A percentile compares a stretch with the other conserved stretches of the same genome.
phyloP scores from a whole-genome alignment of 2,888 invertebrate species.

The Lasioglossum leucozonium region DNA sequence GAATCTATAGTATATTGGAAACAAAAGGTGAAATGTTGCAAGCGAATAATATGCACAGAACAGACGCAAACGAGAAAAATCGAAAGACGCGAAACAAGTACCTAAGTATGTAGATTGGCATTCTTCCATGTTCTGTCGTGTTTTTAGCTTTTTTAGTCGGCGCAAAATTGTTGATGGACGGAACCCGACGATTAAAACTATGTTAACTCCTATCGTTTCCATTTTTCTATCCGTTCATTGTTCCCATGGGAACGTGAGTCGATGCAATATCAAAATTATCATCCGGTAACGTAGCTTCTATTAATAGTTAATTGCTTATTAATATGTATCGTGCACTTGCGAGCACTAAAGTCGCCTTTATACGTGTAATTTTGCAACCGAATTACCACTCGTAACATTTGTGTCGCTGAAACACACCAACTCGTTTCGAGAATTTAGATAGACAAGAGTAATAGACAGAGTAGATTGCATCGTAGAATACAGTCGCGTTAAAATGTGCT shows the following conservation, averaged over 20 bases:
- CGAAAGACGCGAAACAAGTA: too few species aligned
- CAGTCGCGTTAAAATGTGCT: background rate
- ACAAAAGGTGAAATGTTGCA: too few species aligned
- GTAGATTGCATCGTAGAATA: background rate
- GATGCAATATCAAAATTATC: background rate
- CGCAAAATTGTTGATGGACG: background rate
- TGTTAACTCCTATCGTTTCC: too few species aligned
- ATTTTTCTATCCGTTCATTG: background rate
- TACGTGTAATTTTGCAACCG: background rate
- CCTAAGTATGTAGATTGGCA: too few species aligned
- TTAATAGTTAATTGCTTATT: background rate
- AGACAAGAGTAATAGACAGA: too few species aligned
- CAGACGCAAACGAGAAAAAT: background rate
- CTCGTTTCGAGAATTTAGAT: background rate
- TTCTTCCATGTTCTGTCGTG: background rate
- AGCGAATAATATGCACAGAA: background rate
- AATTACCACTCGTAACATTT: background rate
- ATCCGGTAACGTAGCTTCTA: background rate
- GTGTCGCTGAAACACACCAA: background rate
- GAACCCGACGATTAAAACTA: background rate
- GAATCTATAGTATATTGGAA: too few species aligned
- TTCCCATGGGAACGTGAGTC: background rate
- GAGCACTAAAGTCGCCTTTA: background rate
- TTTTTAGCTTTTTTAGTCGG: background rate
- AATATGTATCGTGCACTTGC: too few species aligned